Percentiles rank a stretch among this genome's conserved stretches.
Evolutionary conservation across 2,797 vertebrate species (phyloP).

Genomic region (Eurystomus glaucurus): DNA sequence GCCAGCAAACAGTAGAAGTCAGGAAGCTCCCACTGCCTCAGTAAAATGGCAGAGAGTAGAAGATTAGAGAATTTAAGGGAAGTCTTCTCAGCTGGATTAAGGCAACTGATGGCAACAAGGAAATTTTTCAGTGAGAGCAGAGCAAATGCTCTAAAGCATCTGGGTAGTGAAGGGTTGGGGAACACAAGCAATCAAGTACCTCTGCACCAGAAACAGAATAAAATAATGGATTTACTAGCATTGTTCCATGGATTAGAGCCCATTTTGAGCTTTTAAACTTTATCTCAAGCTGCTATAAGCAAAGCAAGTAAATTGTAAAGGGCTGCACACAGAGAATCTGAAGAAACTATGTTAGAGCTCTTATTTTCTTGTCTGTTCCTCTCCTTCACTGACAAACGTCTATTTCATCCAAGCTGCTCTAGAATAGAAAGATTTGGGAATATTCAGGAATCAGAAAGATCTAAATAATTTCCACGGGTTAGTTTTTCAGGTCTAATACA

Average conservation of each 20-base stretch:
- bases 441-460: conserved; percentile 8
- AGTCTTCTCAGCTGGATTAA: neutral
- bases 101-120: neutral
- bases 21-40: conserved; percentile 1
- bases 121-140: neutral
- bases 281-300: neutral
- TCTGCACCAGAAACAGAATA: neutral
- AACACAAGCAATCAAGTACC: neutral
- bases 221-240: neutral
- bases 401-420: conserved; percentile 6
- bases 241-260: neutral
- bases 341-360: neutral
- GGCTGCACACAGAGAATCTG: neutral
- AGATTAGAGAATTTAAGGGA: neutral
- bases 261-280: neutral
- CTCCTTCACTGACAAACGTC: neutral
- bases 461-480: neutral
- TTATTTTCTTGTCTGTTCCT: neutral
- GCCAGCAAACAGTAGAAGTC: conserved; percentile 22
- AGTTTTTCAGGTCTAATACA: neutral
- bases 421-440: conserved; percentile 30
- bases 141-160: neutral
- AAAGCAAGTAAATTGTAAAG: neutral
- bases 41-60: conserved; percentile 19
- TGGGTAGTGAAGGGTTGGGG: neutral